Percentiles rank a stretch among this genome's conserved stretches.
phyloP scores from a whole-genome alignment of 2,113 vertebrate genomes.

The Periophthalmus modestus region DNA sequence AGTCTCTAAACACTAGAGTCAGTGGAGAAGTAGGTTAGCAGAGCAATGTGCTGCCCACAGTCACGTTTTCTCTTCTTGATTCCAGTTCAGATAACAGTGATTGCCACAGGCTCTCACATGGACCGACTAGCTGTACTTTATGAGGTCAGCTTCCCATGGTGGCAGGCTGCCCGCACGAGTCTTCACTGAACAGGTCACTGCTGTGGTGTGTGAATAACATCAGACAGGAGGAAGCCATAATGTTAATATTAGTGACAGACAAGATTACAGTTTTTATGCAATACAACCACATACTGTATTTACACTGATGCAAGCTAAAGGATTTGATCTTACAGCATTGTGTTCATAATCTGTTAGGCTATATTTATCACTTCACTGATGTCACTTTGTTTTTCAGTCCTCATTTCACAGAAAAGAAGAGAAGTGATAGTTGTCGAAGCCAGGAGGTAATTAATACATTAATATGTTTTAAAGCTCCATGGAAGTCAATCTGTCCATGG shows the following conservation, averaged over 20 bases:
- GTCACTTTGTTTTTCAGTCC: slow-evolving; percentile 46
- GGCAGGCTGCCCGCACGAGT: slow-evolving; percentile 23
- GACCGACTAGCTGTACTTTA: slow-evolving; percentile 12
- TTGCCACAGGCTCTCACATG: slow-evolving; percentile 39
- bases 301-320: not conserved
- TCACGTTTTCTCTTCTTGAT: slow-evolving; percentile 45
- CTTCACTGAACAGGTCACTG: slow-evolving; percentile 19
- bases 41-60: slow-evolving; percentile 50
- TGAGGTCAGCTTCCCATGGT: slow-evolving; percentile 13
- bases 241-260: slow-evolving; percentile 25
- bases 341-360: not conserved
- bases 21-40: slow-evolving; percentile 58
- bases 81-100: slow-evolving; percentile 56
- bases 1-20: not conserved
- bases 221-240: slow-evolving; percentile 30
- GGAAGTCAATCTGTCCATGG: too few species aligned
- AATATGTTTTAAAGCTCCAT: not conserved
- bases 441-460: slow-evolving; percentile 39
- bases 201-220: slow-evolving; percentile 35
- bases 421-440: slow-evolving; percentile 14
- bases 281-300: slow-evolving; percentile 7
- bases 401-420: not conserved
- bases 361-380: not conserved
- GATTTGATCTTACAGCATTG: not conserved
- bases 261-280: not conserved